Conservation (phyloP, 2,113 vertebrate species). For the Eudyptes chrysolophus region DNA sequence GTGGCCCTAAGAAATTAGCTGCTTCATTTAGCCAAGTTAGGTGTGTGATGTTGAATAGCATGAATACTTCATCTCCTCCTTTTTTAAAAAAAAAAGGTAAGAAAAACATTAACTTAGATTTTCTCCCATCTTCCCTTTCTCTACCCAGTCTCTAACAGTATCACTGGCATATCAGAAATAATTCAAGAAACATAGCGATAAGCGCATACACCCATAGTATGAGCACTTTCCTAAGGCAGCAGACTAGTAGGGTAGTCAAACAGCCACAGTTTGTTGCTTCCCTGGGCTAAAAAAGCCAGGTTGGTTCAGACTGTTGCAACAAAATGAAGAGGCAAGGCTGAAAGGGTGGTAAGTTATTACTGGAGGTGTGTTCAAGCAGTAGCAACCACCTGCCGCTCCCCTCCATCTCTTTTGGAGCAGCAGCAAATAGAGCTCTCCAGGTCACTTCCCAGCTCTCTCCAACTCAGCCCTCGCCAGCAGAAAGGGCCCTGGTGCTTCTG, state of each 20-base stretch:
- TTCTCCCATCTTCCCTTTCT: neutral
- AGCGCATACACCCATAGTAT: rapidly evolving
- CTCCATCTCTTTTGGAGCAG: neutral
- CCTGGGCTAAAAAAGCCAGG: neutral
- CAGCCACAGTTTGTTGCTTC: neutral
- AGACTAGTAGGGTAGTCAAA: neutral
- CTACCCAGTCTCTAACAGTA: neutral
- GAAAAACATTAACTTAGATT: neutral
- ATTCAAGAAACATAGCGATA: neutral
- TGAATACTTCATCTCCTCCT: neutral
- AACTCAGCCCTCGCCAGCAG: neutral
- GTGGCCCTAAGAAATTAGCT: neutral
- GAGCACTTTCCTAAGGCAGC: neutral
- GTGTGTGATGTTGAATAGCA: neutral
- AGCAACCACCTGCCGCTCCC: neutral
- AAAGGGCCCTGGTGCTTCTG: neutral
- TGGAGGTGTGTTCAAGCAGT: neutral
- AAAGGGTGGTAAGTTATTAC: neutral
- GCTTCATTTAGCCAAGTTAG: neutral
- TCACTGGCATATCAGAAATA: neutral
- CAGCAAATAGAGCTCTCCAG: neutral
- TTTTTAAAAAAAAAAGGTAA: neutral
- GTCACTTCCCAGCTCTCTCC: neutral
- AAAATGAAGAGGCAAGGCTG: neutral
- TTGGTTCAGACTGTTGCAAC: neutral